A percentile compares a stretch with the other conserved stretches of the same genome.
These are phyloP conservation scores for Akabosia matsudoensis DNA, from an alignment of 1,140 invertebrate genomes.

Conservation along the genomic window DNA sequence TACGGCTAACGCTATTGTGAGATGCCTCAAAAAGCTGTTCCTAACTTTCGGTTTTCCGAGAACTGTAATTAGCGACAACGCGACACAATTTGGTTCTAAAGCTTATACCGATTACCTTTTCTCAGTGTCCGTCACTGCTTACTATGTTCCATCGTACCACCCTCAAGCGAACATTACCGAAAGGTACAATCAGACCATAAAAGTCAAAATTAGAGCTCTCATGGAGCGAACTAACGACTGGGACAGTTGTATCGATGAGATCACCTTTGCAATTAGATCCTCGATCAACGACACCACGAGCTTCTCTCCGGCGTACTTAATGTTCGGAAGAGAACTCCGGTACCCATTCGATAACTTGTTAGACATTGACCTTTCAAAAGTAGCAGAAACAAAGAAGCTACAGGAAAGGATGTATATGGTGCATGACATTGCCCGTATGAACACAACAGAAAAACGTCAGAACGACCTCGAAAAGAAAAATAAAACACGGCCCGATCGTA, in stretches of 20 bases:
- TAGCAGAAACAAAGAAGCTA: neutral
- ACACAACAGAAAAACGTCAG: no score
- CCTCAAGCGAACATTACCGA: slow-evolving; percentile 43
- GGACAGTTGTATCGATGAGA: slow-evolving; percentile 49
- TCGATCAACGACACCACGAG: slow-evolving; percentile 49
- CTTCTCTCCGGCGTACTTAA: slow-evolving; percentile 51
- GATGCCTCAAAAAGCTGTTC: slow-evolving; percentile 29
- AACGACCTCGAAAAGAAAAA: no score
- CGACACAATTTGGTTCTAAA: slow-evolving; percentile 19
- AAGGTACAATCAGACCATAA: slow-evolving; percentile 37
- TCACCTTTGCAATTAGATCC: slow-evolving; percentile 53
- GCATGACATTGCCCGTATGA: neutral
- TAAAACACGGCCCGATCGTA: no score
- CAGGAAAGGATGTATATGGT: neutral
- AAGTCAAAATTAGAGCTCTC: slow-evolving; percentile 30
- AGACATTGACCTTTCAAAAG: neutral
- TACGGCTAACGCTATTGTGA: slow-evolving; percentile 30
- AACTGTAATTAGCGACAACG: neutral
- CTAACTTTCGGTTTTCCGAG: neutral
- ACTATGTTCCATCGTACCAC: slow-evolving; percentile 40
- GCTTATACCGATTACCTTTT: neutral
- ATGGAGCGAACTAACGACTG: slow-evolving; percentile 41
- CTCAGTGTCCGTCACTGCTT: neutral
- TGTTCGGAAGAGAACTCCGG: slow-evolving; percentile 50
- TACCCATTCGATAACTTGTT: slow-evolving; percentile 34